Evolutionary conservation across 2,797 vertebrate genomes (phyloP), one percentile per base, ranked within the genome.

Genomic region (Echiichthys vipera): DNA sequence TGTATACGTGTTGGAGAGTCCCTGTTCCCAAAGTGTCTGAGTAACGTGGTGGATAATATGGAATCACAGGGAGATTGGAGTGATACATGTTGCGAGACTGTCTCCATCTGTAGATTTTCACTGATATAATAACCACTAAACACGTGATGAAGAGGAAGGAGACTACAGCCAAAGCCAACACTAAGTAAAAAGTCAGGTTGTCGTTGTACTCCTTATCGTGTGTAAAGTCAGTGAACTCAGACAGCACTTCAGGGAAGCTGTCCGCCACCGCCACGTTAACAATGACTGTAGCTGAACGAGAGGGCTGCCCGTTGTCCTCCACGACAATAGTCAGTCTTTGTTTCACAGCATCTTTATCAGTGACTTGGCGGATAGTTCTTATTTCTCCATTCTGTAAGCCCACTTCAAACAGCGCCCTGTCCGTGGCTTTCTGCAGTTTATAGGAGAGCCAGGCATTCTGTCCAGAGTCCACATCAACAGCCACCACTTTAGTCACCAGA

Each of bases 401-500:
- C 70, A 91, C 86, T 66, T 89, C 90, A 92, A 95, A 95, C 56
- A 95, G 89, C 5, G 90, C 89, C 17, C 88, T 89, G 57, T 95
- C 94, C 65, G 90, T 90, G 43, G 88, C 74, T 83, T 94, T 88
- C 70, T 86, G 88, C 32, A 92, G 83, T 87, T 89, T 86, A 76
- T 88, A 95, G 29, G 91, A 94, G 53, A 94, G 92, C 92, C 91
- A 94, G 70, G 94, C 92, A 50, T 95, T 95, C 83, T 95, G 94
- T 73, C 95, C 95, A 3, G 93, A 94, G 86, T 95, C 95, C 79
- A 88, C 88, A 86, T 83, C 90, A 49, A 95, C 92, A 9, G 94
- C 95, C 78, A 95, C 93, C 71, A 96, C 94, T 74, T 95, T 95
- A 15, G 94, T 95, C 43, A 89, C 94, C 70, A 95, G 81, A 65